Conservation (phyloP, 2,888 invertebrate species). For the Leptogaster cylindrica region DNA sequence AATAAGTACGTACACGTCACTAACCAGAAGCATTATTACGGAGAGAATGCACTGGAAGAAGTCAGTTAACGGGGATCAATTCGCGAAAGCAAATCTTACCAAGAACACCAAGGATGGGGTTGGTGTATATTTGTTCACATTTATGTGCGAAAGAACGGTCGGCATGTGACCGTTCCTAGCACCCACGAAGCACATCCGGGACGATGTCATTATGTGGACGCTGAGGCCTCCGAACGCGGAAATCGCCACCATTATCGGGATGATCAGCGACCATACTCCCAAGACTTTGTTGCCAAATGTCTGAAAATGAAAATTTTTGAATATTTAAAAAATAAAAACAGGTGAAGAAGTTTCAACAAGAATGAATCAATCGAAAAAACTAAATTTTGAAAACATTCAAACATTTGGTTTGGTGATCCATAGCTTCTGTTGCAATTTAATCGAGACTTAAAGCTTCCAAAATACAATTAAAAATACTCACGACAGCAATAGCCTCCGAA, state of each 20-base stretch:
- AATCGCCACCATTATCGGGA: conserved; percentile 90
- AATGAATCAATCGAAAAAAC: too few relatives aligned
- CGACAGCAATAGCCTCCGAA: conserved; percentile 95
- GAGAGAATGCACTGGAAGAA: conserved; percentile 76
- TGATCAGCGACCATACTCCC: conserved; percentile 76
- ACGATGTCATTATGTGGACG: conserved; percentile 95
- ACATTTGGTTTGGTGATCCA: too few relatives aligned
- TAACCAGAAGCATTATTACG: conserved; percentile 81
- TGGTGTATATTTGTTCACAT: conserved; percentile 76
- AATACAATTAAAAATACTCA: too few relatives aligned
- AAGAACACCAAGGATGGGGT: conserved; percentile 82
- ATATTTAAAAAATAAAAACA: too few relatives aligned
- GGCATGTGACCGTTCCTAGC: conserved; percentile 90
- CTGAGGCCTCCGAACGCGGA: conserved; percentile 93
- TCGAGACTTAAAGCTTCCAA: too few relatives aligned
- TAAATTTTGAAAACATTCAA: too few relatives aligned
- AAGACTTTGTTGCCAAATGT: conserved; percentile 82
- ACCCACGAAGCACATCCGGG: conserved; percentile 90
- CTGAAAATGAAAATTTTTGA: conserved; percentile 65
- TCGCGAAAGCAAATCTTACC: conserved; percentile 64
- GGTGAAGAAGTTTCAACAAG: too few relatives aligned
- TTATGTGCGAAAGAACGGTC: conserved; percentile 78
- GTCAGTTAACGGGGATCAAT: too few relatives aligned
- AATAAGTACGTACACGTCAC: conserved; percentile 84
- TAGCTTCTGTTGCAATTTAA: too few relatives aligned